Percentiles rank a stretch among this genome's conserved stretches.
Evolutionary conservation across 1,140 invertebrate species (phyloP).

Genomic region (Babylonia areolata): DNA sequence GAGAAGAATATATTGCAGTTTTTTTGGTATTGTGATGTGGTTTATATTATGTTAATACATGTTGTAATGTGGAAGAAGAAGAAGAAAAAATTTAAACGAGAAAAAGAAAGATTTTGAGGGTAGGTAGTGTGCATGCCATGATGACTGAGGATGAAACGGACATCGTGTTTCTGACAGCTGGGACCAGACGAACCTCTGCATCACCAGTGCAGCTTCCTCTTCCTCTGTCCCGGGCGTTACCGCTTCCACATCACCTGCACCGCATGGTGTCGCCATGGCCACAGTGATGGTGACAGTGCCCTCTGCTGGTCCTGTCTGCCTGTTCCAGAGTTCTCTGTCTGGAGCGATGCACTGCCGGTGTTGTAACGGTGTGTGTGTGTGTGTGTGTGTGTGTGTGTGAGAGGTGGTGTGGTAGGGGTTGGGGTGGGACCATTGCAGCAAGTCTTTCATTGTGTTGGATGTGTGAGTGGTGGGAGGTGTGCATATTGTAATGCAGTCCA

Average conservation of each 20-base stretch:
- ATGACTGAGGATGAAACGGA: too few relatives aligned
- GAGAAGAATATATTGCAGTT: too few relatives aligned
- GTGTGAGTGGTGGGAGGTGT: too few relatives aligned
- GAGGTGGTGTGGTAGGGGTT: too few relatives aligned
- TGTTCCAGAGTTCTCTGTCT: conserved; percentile 13
- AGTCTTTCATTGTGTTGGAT: too few relatives aligned
- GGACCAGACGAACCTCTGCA: not conserved
- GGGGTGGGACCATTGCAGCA: too few relatives aligned
- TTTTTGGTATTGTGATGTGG: too few relatives aligned
- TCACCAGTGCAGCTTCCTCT: conserved; percentile 26
- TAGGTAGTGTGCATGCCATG: not conserved
- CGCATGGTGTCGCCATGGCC: not conserved
- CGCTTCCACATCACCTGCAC: conserved; percentile 28
- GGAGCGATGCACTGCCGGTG: not conserved
- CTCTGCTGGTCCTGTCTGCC: conserved; percentile 13
- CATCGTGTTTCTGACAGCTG: not conserved
- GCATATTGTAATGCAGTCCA: too few relatives aligned
- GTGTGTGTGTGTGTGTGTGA: too few relatives aligned
- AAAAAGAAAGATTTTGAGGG: not conserved
- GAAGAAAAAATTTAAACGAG: not conserved
- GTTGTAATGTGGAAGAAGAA: too few relatives aligned
- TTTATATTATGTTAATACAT: too few relatives aligned
- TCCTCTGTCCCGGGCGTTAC: conserved; percentile 29
- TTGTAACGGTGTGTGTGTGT: too few relatives aligned
- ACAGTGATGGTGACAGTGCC: not conserved